A percentile compares a stretch with the other conserved stretches of the same genome.
These are phyloP conservation scores for Clunio marinus DNA, from an alignment of 2,888 invertebrate species.

Conservation along the genomic window DNA sequence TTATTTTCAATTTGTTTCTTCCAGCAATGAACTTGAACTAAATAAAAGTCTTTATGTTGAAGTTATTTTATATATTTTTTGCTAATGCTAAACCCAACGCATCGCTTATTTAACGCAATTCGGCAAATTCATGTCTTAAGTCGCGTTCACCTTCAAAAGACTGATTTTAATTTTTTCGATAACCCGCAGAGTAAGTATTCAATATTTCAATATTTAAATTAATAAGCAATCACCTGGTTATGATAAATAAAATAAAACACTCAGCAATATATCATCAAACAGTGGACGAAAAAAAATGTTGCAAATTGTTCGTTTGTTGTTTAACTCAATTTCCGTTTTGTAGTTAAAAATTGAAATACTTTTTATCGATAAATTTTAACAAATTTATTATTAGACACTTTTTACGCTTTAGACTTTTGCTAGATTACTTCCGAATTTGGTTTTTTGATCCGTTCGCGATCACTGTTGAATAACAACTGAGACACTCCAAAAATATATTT, in stretches of 20 bases:
- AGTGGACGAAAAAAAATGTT: neutral
- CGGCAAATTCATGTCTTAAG: neutral
- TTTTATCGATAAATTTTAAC: too few relatives aligned
- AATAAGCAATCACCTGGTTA: neutral
- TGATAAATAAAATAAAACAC: too few relatives aligned
- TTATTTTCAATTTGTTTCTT: neutral
- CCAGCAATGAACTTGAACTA: slow-evolving; percentile 16
- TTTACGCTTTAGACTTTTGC: neutral
- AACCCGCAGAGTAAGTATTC: too few relatives aligned
- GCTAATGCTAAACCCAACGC: neutral
- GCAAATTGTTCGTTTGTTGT: neutral
- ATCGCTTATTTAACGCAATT: neutral
- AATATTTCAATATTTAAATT: neutral
- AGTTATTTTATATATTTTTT: neutral
- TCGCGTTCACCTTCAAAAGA: neutral
- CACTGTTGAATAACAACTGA: neutral
- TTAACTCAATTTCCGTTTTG: neutral
- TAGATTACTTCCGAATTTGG: neutral
- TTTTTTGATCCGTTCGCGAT: neutral
- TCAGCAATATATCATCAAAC: neutral
- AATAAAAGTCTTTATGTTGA: neutral
- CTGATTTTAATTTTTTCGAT: neutral
- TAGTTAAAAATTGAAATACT: too few relatives aligned
- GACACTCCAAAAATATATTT: neutral
- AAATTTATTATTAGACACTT: too few relatives aligned